These are phyloP conservation scores for Cuniculus paca DNA, from an alignment of 2,797 vertebrate species.

Conservation along the genomic window DNA sequence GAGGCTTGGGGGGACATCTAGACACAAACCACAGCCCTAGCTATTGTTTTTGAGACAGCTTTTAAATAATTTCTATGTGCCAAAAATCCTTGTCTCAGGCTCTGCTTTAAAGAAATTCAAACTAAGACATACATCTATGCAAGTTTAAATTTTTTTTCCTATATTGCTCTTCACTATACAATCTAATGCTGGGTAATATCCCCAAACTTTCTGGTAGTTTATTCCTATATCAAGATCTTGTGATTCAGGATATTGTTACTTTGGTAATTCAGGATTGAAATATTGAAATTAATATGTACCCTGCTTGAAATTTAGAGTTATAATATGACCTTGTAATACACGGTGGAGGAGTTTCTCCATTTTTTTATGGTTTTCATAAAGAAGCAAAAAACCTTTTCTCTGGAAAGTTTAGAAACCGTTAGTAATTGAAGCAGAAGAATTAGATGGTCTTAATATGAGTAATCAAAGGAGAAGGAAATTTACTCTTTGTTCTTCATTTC, in stretches of 20 bases:
- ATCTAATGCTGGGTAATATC: background rate
- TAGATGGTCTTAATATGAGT: slow-evolving; percentile 13
- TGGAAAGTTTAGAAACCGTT: slow-evolving; percentile 32
- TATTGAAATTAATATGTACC: background rate
- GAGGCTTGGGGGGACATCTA: background rate
- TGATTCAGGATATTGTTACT: background rate
- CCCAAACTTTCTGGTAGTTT: background rate
- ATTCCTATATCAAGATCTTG: background rate
- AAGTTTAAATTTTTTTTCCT: background rate
- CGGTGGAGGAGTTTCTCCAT: background rate
- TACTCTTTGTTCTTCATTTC: background rate
- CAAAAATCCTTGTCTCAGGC: background rate
- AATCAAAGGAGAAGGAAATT: background rate
- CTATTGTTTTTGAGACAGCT: background rate
- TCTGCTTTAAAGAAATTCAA: background rate
- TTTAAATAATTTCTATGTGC: background rate
- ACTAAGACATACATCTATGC: background rate
- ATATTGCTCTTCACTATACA: background rate
- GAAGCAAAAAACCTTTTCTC: background rate
- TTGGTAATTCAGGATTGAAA: slow-evolving; percentile 12
- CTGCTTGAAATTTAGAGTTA: slow-evolving; percentile 43
- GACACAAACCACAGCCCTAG: background rate
- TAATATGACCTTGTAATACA: background rate
- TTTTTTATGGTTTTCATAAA: slow-evolving; percentile 45
- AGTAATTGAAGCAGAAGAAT: slow-evolving; percentile 33